phyloP scores from a whole-genome alignment of 2,113 vertebrate species.

The Hystrix cristata region DNA sequence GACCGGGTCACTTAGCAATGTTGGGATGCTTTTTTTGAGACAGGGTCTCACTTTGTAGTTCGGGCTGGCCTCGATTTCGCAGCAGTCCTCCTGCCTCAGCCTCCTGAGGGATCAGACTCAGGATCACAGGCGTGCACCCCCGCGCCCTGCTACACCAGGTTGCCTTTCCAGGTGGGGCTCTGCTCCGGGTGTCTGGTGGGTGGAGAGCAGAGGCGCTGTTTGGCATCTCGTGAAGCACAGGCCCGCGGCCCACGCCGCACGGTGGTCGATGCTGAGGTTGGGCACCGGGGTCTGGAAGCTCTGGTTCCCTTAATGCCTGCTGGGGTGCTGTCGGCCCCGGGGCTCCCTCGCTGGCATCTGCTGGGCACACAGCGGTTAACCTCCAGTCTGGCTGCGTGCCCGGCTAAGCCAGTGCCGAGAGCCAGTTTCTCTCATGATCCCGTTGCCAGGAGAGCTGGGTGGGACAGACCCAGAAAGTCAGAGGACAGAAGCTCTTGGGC shows the following conservation, averaged over 20 bases:
- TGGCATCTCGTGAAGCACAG: not conserved
- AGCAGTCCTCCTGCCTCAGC: not conserved
- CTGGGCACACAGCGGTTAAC: constrained; percentile 34
- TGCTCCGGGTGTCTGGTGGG: no score
- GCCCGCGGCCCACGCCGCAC: not conserved
- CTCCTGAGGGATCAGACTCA: not conserved
- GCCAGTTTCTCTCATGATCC: constrained; percentile 20
- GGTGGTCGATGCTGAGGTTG: not conserved
- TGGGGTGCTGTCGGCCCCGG: accelerated
- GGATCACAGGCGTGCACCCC: not conserved
- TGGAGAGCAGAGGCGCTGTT: not conserved
- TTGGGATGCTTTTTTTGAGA: not conserved
- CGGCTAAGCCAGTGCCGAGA: not conserved
- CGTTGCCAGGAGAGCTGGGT: constrained; percentile 62
- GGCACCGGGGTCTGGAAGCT: not conserved
- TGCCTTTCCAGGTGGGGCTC: not conserved
- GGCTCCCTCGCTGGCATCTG: not conserved
- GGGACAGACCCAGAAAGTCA: not conserved
- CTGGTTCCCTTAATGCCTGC: not conserved
- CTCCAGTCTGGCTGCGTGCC: not conserved
- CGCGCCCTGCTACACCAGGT: no score
- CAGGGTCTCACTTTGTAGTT: not conserved
- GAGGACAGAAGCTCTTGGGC: constrained; percentile 49
- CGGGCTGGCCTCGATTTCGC: not conserved
- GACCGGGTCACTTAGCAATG: not conserved